Evolutionary conservation across 1,140 invertebrate genomes (phyloP), one percentile per base, ranked within the genome.

Genomic region (Protaetia brevitarsis): DNA sequence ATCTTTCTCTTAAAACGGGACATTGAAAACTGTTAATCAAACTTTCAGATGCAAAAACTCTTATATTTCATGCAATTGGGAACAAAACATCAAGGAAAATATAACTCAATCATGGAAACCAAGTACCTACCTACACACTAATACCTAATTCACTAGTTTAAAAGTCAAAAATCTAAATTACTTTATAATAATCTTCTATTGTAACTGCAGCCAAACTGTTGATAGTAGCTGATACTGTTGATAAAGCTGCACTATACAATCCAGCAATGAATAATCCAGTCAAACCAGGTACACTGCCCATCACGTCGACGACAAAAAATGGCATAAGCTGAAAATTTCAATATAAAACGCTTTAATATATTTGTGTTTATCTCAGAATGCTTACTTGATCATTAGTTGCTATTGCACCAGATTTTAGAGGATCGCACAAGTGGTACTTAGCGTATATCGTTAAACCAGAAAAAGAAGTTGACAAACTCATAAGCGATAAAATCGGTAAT

Each of bases 151-250:
- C n/a, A n/a, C n/a, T n/a, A n/a, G n/a, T n/a, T n/a, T n/a, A n/a
- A n/a, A n/a, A n/a, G n/a, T 21, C 7, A 7, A 45, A 45, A 21
- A 19, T 45, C 4, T 21, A 45, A 68, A 23, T 65, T 73, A 76
- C 76, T 74, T 88, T 88, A 1, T 91, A 76, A 73, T 92, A 93
- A 79, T 95, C 93, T 73, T 93, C 89, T 63, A 94, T 82, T 1
- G 90, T 93, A n/a, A 95, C 91, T 10, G 93, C 92, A 10, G 93
- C 88, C 19, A 95, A 79, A 8, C 92, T 92, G 78, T 95, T 95
- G 28, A 94, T 79, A 21, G 89, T 85, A 6, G 93, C 92, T 0
- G 92, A 95, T 41, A 95, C 87, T 0, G 93, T 93, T 63, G 91
- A 94, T 1, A 96, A 81, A 0, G 92, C 88, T 1, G 91, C 93